Evolutionary conservation across 1,140 invertebrate genomes (phyloP).

Genomic region (Microplitis mediator): DNA sequence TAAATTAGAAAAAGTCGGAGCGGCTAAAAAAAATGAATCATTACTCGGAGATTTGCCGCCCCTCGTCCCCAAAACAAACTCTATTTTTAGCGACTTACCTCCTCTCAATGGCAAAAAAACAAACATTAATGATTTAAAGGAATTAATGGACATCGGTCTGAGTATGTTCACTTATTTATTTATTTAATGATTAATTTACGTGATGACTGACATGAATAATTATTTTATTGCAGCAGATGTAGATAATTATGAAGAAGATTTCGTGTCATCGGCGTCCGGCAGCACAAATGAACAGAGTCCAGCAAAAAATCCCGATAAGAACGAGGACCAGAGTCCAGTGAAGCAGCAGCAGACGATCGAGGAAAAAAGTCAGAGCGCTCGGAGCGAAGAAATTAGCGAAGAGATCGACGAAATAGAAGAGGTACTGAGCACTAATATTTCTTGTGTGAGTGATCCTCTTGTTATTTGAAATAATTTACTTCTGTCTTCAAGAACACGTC

Average conservation of each 20-base stretch:
- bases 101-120: slow-evolving; percentile 57
- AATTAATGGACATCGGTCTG: slow-evolving; percentile 56
- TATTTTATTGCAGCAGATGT: slow-evolving; percentile 47
- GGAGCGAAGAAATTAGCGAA: slow-evolving; percentile 55
- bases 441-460: slow-evolving; percentile 52
- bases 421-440: slow-evolving; percentile 51
- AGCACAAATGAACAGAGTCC: slow-evolving; percentile 57
- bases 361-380: slow-evolving; percentile 45
- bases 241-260: slow-evolving; percentile 61
- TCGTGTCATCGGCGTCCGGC: slow-evolving; percentile 55
- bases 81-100: slow-evolving; percentile 55
- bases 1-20: slow-evolving; percentile 51
- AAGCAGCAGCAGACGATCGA: slow-evolving; percentile 40
- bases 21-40: slow-evolving; percentile 46
- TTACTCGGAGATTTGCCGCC: slow-evolving; percentile 53
- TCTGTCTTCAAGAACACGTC: not conserved
- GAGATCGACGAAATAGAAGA: slow-evolving; percentile 57
- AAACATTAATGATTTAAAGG: slow-evolving; percentile 60
- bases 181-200: slow-evolving; percentile 15
- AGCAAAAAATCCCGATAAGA: slow-evolving; percentile 47
- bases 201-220: slow-evolving; percentile 8
- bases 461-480: slow-evolving; percentile 27
- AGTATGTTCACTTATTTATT: slow-evolving; percentile 43
- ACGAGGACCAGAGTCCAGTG: slow-evolving; percentile 34
- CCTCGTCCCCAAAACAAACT: slow-evolving; percentile 51